Evolutionary conservation across 2,888 invertebrate genomes (phyloP), one percentile per base, ranked within the genome.

Genomic region (Stratiomys singularior): DNA sequence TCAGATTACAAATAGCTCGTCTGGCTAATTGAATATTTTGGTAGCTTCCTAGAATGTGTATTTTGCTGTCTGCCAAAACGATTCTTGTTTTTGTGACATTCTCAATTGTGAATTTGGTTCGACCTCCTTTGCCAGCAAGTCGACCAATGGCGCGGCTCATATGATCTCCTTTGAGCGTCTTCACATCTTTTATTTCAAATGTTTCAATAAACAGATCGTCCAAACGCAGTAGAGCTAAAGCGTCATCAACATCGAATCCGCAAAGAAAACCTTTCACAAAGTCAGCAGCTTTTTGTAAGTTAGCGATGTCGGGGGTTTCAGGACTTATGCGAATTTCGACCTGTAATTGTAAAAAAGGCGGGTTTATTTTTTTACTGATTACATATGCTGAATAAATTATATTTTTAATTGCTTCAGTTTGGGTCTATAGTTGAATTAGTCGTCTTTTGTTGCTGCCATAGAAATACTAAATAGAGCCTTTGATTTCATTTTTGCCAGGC

Each of bases 31-130:
- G 95, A 81, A 99, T 97, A 85, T 99, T 99, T 88, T 98, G 96
- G 85, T 93, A 99, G 82, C 98, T 98, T 64, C 99, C 99, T 80
- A 99, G 89, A 81, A 99, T 94, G 85, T 99, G 98, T 81, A 99
- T 94, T 90, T 97, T 98, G 25, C 94, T 93, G 85, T 99, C 98
- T 23, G 99, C 99, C 80, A 99, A 88, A 27, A 99, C 96, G 84
- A 99, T 98, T 85, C 99, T 92, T 0, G 99, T 99, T 89, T 98
- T 98, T 0, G 99, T 99, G 0, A 96, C 96, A 87, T 99, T 99
- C 89, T 99, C 99, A 83, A 99, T 99, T 0, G 98, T 98, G 85
- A 95, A 98, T 86, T 98, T 99, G 0, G 98, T 99, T 80, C 96
- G 91, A 27, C 98, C 98, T 25, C 96, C 96, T 89, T 99, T 98